Base-by-base conservation (phyloP, 1,140 invertebrate species). In the Nasonia longicornis region DNA sequence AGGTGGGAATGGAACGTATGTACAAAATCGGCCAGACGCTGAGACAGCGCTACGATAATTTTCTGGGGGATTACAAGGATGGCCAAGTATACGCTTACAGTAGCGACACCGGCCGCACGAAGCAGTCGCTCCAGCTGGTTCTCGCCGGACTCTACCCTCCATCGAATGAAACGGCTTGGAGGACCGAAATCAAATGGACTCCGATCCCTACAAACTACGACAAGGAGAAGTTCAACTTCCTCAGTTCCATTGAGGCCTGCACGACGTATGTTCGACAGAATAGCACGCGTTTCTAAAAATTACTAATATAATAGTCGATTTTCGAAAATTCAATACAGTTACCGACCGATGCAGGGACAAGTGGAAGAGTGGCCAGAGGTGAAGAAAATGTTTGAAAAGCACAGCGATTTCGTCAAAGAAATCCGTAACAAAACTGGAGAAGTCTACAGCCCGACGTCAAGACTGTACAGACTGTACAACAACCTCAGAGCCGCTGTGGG, bases 61-160 rank as follows among this genome's bases (percentile, higher is more conserved):
- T 45, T 29, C 22, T 73, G 20, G 71, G 38, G 42, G 71, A 73
- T 22, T 73, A 45, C 42, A 42, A 42, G 10, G 14, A 10, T 35
- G 12, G 38, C 71, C 20, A 45, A 0, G 35, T 73, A 1, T 42
- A 73, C 35, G 71, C 38, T 26, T 26, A 26, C 16, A 73, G 71
- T 31, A 73, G 38, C 4, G 22, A 73, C 29, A 7, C 2, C 10
- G 20, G 12, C n/a, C 71, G 71, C 35, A 73, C 71, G 38, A 73
- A 73, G 8, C 38, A n/a, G 71, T 45, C 71, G 3, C n/a, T 73
- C 12, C 71, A 45, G 38, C 38, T 73, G 20, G 71, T 73, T 10
- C 71, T 73, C 6, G 38, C 38, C 3, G 71, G 71, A 10, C 35
- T 73, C 3, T 73, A 73, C 3, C 71, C 71, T 20, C 42, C 71